Evolutionary conservation across 2,888 invertebrate species (phyloP).

Genomic region (Cotesia congregata): DNA sequence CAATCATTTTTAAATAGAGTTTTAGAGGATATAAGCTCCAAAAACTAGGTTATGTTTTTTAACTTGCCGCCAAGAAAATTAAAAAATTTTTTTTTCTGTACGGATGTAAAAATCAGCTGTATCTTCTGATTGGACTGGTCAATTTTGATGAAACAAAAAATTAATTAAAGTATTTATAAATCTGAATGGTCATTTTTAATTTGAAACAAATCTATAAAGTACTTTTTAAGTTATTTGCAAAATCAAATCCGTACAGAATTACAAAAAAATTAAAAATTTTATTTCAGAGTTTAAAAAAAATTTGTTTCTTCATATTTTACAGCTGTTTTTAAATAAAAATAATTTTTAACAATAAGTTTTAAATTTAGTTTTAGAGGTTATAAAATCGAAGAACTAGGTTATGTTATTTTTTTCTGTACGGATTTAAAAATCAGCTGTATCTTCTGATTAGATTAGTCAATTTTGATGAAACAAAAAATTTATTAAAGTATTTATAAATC

Average conservation of each 20-base stretch:
- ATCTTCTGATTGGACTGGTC: neutral
- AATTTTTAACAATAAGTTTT: too few relatives aligned
- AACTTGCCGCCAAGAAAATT: too few relatives aligned
- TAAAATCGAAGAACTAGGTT: neutral
- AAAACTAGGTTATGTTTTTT: neutral
- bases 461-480: too few relatives aligned
- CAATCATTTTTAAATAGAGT: too few relatives aligned
- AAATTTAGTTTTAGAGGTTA: too few relatives aligned
- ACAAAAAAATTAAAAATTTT: neutral
- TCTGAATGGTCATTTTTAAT: too few relatives aligned
- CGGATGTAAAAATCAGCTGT: neutral
- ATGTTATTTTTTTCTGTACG: neutral
- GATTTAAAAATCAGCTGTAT: neutral
- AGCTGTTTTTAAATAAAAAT: too few relatives aligned
- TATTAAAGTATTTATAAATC: too few relatives aligned
- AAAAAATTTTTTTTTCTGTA: neutral
- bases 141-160: neutral
- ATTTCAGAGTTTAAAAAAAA: too few relatives aligned
- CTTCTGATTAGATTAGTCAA: neutral
- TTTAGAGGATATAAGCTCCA: neutral
- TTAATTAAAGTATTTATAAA: neutral
- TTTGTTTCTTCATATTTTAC: neutral
- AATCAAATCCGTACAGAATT: too few relatives aligned
- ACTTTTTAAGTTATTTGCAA: too few relatives aligned
- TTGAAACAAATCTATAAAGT: too few relatives aligned